Conservation (phyloP, 2,888 invertebrate species). For the Hybos culiciformis region DNA sequence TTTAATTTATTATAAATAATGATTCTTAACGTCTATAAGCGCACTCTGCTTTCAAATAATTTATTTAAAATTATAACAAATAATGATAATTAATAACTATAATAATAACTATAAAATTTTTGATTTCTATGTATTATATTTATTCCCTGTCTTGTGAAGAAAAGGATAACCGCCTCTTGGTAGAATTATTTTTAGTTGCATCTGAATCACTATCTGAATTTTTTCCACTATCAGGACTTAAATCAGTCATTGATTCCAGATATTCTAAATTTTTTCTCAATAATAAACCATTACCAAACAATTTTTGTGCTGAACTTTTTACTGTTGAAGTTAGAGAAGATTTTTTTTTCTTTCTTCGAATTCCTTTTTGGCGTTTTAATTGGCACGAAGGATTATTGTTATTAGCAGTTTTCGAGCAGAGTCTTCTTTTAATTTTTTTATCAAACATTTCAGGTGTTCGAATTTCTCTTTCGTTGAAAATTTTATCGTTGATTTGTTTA, state of each 20-base stretch:
- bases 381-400: constrained; percentile 16
- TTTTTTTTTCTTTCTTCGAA: constrained; percentile 28
- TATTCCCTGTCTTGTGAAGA: constrained; percentile 61
- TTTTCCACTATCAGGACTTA: constrained; percentile 32
- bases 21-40: too few species aligned
- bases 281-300: constrained; percentile 14
- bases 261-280: constrained; percentile 8
- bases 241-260: constrained; percentile 14
- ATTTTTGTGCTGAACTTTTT: constrained; percentile 25
- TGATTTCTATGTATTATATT: constrained; percentile 52
- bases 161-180: constrained; percentile 26
- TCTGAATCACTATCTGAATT: constrained; percentile 28
- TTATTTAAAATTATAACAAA: neutral
- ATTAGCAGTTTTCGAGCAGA: constrained; percentile 11
- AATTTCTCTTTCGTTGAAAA: constrained; percentile 29
- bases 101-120: neutral
- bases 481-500: neutral
- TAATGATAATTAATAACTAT: neutral
- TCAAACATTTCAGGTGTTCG: constrained; percentile 20
- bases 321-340: constrained; percentile 18
- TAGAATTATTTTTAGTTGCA: constrained; percentile 15
- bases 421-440: neutral
- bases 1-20: too few species aligned
- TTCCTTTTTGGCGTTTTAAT: constrained; percentile 27
- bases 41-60: too few species aligned